A percentile compares a stretch with the other conserved stretches of the same genome.
These are phyloP conservation scores for Brachyptera putata DNA, from an alignment of 2,888 invertebrate genomes.

Conservation along the genomic window DNA sequence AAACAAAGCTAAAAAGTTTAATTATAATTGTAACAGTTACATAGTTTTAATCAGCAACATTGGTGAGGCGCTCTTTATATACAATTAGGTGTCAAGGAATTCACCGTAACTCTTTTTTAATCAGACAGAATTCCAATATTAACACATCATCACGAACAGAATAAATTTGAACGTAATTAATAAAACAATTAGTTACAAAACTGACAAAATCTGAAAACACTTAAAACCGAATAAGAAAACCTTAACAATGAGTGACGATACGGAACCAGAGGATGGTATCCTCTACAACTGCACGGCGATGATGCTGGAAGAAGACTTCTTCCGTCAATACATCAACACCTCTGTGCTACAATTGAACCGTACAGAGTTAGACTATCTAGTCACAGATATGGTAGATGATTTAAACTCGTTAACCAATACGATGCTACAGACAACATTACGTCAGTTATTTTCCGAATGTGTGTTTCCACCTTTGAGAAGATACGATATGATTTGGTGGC, in stretches of 20 bases:
- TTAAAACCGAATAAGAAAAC: no score
- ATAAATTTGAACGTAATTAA: no score
- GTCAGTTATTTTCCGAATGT: not conserved
- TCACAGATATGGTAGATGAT: not conserved
- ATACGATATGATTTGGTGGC: slow-evolving; percentile 46
- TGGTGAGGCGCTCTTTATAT: no score
- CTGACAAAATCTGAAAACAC: no score
- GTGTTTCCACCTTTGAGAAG: slow-evolving; percentile 53
- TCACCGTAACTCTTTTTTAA: no score
- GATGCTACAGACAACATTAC: not conserved
- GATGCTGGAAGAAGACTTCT: slow-evolving; percentile 19
- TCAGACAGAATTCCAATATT: no score
- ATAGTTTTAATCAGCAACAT: no score
- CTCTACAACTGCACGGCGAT: slow-evolving; percentile 28
- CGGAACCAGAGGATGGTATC: slow-evolving; percentile 1
- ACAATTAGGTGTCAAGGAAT: no score
- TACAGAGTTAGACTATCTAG: not conserved
- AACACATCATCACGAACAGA: no score
- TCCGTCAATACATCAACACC: not conserved
- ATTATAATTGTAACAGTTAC: no score
- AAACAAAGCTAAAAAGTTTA: no score
- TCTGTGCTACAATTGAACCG: not conserved
- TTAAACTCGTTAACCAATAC: not conserved
- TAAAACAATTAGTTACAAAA: no score
- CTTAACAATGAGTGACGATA: slow-evolving; percentile 21